phyloP scores from a whole-genome alignment of 1,140 invertebrate genomes.

The Danaus melanippus region DNA sequence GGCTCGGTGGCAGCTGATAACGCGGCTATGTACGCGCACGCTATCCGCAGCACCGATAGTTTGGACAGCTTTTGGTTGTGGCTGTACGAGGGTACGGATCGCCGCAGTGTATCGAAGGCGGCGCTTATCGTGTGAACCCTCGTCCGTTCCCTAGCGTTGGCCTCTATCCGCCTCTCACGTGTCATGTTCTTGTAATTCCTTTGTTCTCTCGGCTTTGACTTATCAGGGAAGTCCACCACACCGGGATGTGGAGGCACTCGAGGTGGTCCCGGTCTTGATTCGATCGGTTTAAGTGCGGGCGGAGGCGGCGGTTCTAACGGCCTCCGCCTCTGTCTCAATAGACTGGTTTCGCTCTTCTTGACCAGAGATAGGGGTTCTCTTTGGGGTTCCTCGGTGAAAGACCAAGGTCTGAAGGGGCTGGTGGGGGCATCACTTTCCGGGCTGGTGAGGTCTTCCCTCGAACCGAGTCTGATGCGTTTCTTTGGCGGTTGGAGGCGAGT shows the following conservation, averaged over 20 bases:
- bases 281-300: constrained; percentile 32
- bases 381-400: constrained; percentile 64
- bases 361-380: constrained; percentile 47
- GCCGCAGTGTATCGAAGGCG: constrained; percentile 90
- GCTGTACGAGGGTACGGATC: constrained; percentile 90
- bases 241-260: constrained; percentile 73
- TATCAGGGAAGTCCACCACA: constrained; percentile 52
- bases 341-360: constrained; percentile 49
- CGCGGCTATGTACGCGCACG: constrained; percentile 91
- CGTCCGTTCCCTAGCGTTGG: constrained; percentile 92
- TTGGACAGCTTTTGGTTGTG: constrained; percentile 95
- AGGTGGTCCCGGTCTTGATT: constrained; percentile 41
- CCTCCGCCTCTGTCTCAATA: constrained; percentile 52
- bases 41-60: constrained; percentile 91
- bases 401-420: constrained; percentile 64
- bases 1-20: constrained; percentile 81
- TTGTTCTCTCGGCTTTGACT: constrained; percentile 75
- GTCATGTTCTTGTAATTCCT: constrained; percentile 98
- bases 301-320: constrained; percentile 40
- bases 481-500: constrained; percentile 79
- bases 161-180: constrained; percentile 90
- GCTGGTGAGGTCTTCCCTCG: constrained; percentile 52
- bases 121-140: constrained; percentile 96
- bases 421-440: constrained; percentile 42
- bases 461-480: constrained; percentile 76